phyloP scores from a whole-genome alignment of 1,140 invertebrate species.

The Akabosia matsudoensis region DNA sequence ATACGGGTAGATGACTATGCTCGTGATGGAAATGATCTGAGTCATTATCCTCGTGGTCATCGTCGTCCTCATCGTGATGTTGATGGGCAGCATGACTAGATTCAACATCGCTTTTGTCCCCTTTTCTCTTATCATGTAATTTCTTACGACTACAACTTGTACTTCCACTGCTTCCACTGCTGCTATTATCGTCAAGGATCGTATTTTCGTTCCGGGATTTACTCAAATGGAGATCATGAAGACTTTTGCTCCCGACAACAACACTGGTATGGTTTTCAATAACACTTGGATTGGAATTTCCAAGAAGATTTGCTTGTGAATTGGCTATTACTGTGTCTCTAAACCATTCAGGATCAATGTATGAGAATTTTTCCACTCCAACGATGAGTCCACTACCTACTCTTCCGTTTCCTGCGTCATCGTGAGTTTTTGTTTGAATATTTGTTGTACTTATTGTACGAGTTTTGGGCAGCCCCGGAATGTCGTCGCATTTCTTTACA shows the following conservation, averaged over 20 bases:
- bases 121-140: background rate
- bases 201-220: background rate
- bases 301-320: conserved; percentile 38
- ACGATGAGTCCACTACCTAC: conserved; percentile 3
- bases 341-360: conserved; percentile 46
- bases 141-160: conserved; percentile 16
- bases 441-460: conserved; percentile 12
- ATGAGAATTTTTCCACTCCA: conserved; percentile 25
- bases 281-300: background rate
- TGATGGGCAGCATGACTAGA: conserved; percentile 21
- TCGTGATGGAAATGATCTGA: conserved; percentile 30
- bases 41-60: conserved; percentile 16
- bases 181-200: conserved; percentile 7
- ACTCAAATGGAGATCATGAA: conserved; percentile 9
- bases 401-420: conserved; percentile 1
- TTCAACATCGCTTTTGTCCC: background rate
- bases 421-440: background rate
- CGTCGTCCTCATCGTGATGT: conserved; percentile 10
- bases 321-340: conserved; percentile 40
- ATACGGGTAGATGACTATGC: conserved; percentile 45
- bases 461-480: conserved; percentile 9
- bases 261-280: background rate
- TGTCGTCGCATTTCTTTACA: conserved; percentile 15
- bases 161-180: conserved; percentile 10
- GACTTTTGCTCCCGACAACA: background rate